Conservation (phyloP, 2,888 invertebrate genomes). For the Leptodirus hochenwartii region DNA sequence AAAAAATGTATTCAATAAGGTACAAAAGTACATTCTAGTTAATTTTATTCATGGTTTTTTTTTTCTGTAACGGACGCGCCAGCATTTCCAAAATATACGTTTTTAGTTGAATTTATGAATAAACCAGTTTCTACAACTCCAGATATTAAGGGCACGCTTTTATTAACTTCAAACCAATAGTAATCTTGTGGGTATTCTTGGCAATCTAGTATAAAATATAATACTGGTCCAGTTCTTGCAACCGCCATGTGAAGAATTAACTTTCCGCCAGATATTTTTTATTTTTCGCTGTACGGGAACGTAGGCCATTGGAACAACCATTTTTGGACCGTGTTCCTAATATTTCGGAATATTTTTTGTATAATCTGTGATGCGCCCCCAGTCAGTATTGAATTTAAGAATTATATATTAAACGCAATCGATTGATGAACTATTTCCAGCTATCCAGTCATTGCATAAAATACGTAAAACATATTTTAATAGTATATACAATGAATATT, state of each 20-base stretch:
- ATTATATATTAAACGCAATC: too few species aligned
- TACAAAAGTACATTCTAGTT: too few species aligned
- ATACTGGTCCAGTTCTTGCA: conserved; percentile 86
- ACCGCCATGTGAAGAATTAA: conserved; percentile 65
- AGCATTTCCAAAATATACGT: conserved; percentile 75
- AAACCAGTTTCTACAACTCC: conserved; percentile 93
- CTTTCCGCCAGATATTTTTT: conserved; percentile 47
- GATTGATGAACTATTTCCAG: too few species aligned
- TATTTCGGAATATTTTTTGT: conserved; percentile 66
- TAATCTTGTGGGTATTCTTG: conserved; percentile 35
- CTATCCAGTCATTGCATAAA: too few species aligned
- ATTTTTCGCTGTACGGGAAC: conserved; percentile 64
- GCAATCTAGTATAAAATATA: conserved; percentile 97
- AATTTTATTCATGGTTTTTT: conserved; percentile 21
- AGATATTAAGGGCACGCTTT: conserved; percentile 56
- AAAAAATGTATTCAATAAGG: too few species aligned
- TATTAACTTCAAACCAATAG: conserved; percentile 51
- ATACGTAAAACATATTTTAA: too few species aligned
- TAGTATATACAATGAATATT: too few species aligned
- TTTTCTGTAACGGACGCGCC: conserved; percentile 59
- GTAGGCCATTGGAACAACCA: conserved; percentile 85
- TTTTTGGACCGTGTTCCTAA: conserved; percentile 83
- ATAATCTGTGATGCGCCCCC: conserved; percentile 6
- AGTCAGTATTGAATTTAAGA: too few species aligned
- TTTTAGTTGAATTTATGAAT: conserved; percentile 81